A percentile compares a stretch with the other conserved stretches of the same genome.
Conservation (phyloP, 1,140 invertebrate species). For the Drosophila arawakana region DNA sequence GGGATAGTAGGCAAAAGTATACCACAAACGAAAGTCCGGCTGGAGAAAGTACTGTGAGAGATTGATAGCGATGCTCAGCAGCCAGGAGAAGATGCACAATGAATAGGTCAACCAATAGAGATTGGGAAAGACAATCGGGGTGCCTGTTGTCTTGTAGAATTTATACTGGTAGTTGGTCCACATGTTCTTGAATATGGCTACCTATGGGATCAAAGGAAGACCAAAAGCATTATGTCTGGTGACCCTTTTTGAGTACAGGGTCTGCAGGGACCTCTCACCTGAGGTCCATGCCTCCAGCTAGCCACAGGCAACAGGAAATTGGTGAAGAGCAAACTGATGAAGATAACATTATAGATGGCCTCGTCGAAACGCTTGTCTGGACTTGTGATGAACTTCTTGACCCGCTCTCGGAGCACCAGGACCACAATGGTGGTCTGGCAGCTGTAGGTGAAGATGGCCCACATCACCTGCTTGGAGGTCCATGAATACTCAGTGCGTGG, state of each 20-base stretch:
- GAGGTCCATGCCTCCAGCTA: conserved; percentile 88
- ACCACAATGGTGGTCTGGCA: conserved; percentile 86
- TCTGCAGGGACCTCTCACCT: conserved; percentile 81
- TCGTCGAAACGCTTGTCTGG: conserved; percentile 89
- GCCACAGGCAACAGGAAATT: conserved; percentile 89
- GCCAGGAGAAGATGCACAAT: conserved; percentile 88
- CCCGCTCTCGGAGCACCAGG: conserved; percentile 85
- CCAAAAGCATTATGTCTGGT: no score
- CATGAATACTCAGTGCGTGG: conserved; percentile 86
- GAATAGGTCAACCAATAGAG: conserved; percentile 87
- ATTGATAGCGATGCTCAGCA: conserved; percentile 87
- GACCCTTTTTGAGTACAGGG: no score
- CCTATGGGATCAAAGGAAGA: conserved; percentile 76
- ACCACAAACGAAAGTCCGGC: conserved; percentile 88
- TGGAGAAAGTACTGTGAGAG: conserved; percentile 88
- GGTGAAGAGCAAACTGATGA: conserved; percentile 88
- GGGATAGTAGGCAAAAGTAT: conserved; percentile 89
- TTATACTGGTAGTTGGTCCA: conserved; percentile 90
- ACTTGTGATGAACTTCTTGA: conserved; percentile 85
- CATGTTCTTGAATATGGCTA: conserved; percentile 90
- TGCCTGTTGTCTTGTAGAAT: conserved; percentile 88
- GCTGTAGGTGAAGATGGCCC: conserved; percentile 86
- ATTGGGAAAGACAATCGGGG: conserved; percentile 87
- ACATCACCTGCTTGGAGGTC: conserved; percentile 86
- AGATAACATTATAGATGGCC: conserved; percentile 89